Conservation (phyloP, 2,888 invertebrate species). For the Limnephilus marmoratus region DNA sequence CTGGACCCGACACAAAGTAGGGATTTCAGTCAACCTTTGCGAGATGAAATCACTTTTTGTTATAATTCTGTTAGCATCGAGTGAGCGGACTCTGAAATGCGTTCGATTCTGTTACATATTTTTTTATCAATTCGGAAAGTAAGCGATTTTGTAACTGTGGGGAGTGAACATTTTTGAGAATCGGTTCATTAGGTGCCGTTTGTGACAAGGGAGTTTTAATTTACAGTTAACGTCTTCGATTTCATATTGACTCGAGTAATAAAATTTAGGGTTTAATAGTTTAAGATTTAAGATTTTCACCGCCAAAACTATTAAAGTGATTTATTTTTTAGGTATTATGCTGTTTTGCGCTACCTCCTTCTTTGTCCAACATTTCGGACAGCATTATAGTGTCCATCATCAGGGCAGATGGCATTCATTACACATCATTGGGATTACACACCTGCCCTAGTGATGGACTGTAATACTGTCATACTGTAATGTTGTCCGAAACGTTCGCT, state of each 20-base stretch:
- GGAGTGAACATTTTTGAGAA: neutral
- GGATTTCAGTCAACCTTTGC: constrained; percentile 26
- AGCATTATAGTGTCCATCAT: no score
- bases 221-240: neutral
- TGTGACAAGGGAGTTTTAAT: neutral
- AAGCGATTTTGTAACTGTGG: neutral
- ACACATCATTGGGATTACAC: no score
- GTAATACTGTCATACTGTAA: no score
- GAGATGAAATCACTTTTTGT: constrained; percentile 37
- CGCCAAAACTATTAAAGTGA: no score
- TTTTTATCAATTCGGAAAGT: neutral
- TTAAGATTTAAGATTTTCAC: no score
- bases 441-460: no score
- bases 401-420: no score
- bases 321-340: no score
- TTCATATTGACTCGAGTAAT: neutral
- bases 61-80: constrained; percentile 25
- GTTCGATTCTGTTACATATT: neutral
- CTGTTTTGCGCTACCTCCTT: no score
- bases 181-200: no score
- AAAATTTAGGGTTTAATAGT: neutral
- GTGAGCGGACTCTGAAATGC: neutral
- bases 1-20: neutral
- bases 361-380: no score
- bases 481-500: no score